A percentile compares a stretch with the other conserved stretches of the same genome.
These are phyloP conservation scores for Phyllostomus discolor DNA, from an alignment of 2,113 vertebrate genomes.

Conservation along the genomic window DNA sequence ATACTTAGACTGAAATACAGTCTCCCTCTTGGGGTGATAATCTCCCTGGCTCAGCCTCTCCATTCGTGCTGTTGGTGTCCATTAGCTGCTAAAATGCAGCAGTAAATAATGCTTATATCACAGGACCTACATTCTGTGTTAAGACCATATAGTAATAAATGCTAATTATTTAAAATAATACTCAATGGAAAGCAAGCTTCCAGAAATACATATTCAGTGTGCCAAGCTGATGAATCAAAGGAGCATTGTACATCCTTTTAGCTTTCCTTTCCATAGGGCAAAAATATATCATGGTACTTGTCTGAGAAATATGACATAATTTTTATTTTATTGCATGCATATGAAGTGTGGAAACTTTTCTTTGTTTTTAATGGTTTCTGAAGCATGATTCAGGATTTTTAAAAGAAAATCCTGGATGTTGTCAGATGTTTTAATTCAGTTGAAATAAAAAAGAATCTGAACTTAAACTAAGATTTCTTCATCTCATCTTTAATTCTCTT, in stretches of 20 bases:
- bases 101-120: neutral
- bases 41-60: neutral
- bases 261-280: slow-evolving; percentile 12
- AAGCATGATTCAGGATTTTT: neutral
- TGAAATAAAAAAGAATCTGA: neutral
- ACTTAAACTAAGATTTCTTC: slow-evolving; percentile 47
- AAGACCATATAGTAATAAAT: neutral
- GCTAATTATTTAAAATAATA: slow-evolving; percentile 14
- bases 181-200: neutral
- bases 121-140: neutral
- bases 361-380: slow-evolving; percentile 20
- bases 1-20: neutral
- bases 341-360: neutral
- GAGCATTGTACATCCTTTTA: neutral
- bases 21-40: neutral
- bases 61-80: neutral
- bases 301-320: neutral
- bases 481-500: slow-evolving; percentile 33
- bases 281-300: neutral
- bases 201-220: neutral
- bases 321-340: neutral
- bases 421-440: slow-evolving; percentile 21
- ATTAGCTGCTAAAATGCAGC: neutral
- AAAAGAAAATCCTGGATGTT: neutral
- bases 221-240: neutral